A percentile compares a stretch with the other conserved stretches of the same genome.
phyloP scores from a whole-genome alignment of 2,888 invertebrate species.

The Trimorus sp. region DNA sequence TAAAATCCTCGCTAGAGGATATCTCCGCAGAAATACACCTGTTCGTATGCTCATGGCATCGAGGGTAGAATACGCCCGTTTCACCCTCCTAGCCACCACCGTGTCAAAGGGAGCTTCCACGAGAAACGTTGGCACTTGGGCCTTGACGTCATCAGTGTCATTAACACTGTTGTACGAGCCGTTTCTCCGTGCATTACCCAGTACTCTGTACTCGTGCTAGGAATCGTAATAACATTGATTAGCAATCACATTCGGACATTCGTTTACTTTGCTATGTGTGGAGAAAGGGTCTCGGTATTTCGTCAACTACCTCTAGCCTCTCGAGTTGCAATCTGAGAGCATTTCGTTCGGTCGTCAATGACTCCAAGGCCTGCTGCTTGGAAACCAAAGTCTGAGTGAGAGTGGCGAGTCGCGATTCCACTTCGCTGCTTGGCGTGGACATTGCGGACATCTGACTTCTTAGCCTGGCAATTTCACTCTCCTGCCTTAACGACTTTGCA shows the following conservation, averaged over 20 bases:
- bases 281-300: too few relatives aligned
- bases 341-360: conserved; percentile 91
- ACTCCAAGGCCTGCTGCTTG: conserved; percentile 93
- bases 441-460: conserved; percentile 83
- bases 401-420: conserved; percentile 76
- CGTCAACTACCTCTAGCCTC: conserved; percentile 85
- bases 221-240: conserved; percentile 65
- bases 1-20: conserved; percentile 91
- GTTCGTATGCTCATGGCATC: conserved; percentile 90
- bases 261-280: too few relatives aligned
- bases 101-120: conserved; percentile 90
- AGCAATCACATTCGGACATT: not conserved
- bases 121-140: conserved; percentile 87
- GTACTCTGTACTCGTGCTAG: conserved; percentile 85
- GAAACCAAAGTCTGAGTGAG: conserved; percentile 92
- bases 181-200: conserved; percentile 83
- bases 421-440: conserved; percentile 77
- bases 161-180: conserved; percentile 84
- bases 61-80: conserved; percentile 88
- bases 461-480: conserved; percentile 84
- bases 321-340: conserved; percentile 92
- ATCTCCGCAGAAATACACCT: conserved; percentile 90
- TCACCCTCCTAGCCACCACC: conserved; percentile 88
- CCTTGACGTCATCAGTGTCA: conserved; percentile 87
- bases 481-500: conserved; percentile 83